A percentile compares a stretch with the other conserved stretches of the same genome.
phyloP scores from a whole-genome alignment of 1,140 invertebrate species.

The Antheraea pernyi region DNA sequence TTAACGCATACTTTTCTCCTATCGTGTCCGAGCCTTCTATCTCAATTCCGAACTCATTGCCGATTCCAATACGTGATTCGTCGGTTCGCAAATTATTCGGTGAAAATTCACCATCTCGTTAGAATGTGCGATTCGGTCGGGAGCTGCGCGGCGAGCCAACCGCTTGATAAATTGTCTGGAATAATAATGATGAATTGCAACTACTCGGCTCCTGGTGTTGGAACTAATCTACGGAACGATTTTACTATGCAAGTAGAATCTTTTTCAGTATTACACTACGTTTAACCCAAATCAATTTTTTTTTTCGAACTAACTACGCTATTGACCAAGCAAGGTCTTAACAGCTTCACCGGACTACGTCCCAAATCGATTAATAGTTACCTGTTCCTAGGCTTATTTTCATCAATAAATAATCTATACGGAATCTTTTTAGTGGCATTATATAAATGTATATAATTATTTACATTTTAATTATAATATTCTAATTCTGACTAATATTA shows the following conservation, averaged over 20 bases:
- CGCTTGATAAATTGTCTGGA: slow-evolving; percentile 78
- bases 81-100: slow-evolving; percentile 76
- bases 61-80: slow-evolving; percentile 77
- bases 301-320: no score
- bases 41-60: slow-evolving; percentile 74
- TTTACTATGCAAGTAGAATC: neutral
- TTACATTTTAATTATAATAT: no score
- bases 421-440: no score
- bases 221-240: slow-evolving; percentile 53
- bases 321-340: no score
- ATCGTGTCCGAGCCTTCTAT: slow-evolving; percentile 72
- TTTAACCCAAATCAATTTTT: neutral
- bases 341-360: no score
- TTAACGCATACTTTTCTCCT: slow-evolving; percentile 43
- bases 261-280: neutral
- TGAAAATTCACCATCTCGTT: slow-evolving; percentile 78
- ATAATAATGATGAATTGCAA: slow-evolving; percentile 79
- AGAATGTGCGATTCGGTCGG: slow-evolving; percentile 71
- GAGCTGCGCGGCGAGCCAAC: slow-evolving; percentile 61
- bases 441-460: no score
- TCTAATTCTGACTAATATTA: no score
- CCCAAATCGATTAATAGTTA: neutral
- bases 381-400: neutral
- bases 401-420: no score
- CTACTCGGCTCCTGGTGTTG: slow-evolving; percentile 60